Evolutionary conservation across 1,140 invertebrate species (phyloP).

Genomic region (Drosophila lacertosa): DNA sequence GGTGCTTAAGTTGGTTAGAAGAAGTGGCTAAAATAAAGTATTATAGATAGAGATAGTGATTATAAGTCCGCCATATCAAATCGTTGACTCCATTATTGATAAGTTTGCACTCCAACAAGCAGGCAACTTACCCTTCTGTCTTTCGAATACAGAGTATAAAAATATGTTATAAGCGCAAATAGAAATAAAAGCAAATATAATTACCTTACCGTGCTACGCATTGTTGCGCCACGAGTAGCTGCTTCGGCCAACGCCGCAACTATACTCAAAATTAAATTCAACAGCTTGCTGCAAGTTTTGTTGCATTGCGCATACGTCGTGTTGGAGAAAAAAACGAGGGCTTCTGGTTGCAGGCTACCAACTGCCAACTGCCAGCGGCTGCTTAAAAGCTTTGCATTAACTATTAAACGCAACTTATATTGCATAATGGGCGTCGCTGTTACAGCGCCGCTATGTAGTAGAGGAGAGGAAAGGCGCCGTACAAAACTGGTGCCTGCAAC

Average conservation of each 20-base stretch:
- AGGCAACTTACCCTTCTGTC: not conserved
- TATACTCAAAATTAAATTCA: conserved; percentile 63
- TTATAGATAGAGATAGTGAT: too few species aligned
- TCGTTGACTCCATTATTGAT: too few species aligned
- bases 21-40: conserved; percentile 1
- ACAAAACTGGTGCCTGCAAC: conserved; percentile 10
- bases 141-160: conserved; percentile 41
- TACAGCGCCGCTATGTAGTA: conserved; percentile 31
- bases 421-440: conserved; percentile 62
- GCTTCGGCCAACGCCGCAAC: conserved; percentile 32
- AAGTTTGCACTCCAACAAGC: too few species aligned
- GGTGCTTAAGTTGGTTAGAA: conserved; percentile 57
- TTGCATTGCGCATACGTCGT: conserved; percentile 51
- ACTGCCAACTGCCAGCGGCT: conserved; percentile 56
- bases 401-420: conserved; percentile 79
- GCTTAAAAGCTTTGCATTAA: conserved; percentile 80
- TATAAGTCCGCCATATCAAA: too few species aligned
- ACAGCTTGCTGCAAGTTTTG: conserved; percentile 36
- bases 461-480: too few species aligned
- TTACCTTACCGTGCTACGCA: conserved; percentile 60
- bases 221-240: conserved; percentile 13
- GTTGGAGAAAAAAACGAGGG: conserved; percentile 4
- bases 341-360: not conserved
- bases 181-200: conserved; percentile 80
- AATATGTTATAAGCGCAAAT: conserved; percentile 72